Percentiles rank a stretch among this genome's conserved stretches.
Evolutionary conservation across 1,140 invertebrate genomes (phyloP).

Genomic region (Trissolcus basalis): DNA sequence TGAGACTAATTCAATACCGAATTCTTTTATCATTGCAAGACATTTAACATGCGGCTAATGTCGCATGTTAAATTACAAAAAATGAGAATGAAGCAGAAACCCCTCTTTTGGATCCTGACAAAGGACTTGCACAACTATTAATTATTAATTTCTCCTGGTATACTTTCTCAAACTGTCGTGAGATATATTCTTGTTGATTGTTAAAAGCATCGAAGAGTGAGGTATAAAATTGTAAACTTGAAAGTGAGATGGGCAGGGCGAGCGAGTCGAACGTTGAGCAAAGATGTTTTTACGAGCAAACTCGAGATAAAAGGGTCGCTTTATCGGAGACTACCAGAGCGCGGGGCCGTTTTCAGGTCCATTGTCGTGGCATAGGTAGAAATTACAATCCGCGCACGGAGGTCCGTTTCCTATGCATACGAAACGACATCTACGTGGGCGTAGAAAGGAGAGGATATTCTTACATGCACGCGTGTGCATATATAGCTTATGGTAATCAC

Average conservation of each 20-base stretch:
- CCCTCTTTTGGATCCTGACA: too few relatives aligned
- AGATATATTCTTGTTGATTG: conserved; percentile 21
- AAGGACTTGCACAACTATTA: too few relatives aligned
- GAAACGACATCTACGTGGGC: conserved; percentile 60
- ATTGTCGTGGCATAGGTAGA: conserved; percentile 59
- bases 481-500: conserved; percentile 66
- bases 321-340: conserved; percentile 61
- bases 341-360: conserved; percentile 57
- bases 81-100: too few relatives aligned
- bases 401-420: conserved; percentile 64
- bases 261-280: conserved; percentile 37
- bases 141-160: too few relatives aligned
- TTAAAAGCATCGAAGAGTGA: conserved; percentile 37
- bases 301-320: conserved; percentile 62
- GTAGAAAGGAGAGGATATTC: conserved; percentile 61
- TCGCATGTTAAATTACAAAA: too few relatives aligned
- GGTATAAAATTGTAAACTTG: conserved; percentile 40
- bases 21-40: too few relatives aligned
- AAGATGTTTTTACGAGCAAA: conserved; percentile 58
- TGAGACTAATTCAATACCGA: too few relatives aligned
- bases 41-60: too few relatives aligned
- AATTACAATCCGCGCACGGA: conserved; percentile 61
- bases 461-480: conserved; percentile 58
- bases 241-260: conserved; percentile 49
- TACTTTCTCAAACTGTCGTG: conserved; percentile 3